Conservation (phyloP, 2,888 invertebrate genomes). For the Athetis lepigone region DNA sequence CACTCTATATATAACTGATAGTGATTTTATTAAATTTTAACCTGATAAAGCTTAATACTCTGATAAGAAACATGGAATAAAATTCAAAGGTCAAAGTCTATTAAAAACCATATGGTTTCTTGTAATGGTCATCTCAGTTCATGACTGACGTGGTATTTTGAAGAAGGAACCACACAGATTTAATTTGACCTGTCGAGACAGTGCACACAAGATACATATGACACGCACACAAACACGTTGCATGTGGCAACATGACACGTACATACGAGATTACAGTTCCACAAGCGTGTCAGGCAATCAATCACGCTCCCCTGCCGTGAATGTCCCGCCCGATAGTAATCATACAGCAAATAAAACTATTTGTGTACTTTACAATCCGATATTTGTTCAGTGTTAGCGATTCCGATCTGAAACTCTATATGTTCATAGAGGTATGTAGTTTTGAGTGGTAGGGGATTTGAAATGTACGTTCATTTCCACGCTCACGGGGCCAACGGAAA, state of each 20-base stretch:
- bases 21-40: no score
- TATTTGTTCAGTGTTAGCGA: slow-evolving; percentile 49
- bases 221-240: slow-evolving; percentile 1
- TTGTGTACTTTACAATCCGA: slow-evolving; percentile 41
- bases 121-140: no score
- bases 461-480: background rate
- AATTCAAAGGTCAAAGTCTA: background rate
- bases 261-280: slow-evolving; percentile 48
- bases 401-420: slow-evolving; percentile 22
- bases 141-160: no score
- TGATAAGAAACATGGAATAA: background rate
- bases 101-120: no score
- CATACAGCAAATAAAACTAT: slow-evolving; percentile 56
- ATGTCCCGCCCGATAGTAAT: slow-evolving; percentile 49
- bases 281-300: slow-evolving; percentile 59
- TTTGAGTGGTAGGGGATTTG: slow-evolving; percentile 22
- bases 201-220: slow-evolving; percentile 1
- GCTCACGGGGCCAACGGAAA: slow-evolving; percentile 17
- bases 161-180: background rate
- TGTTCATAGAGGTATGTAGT: slow-evolving; percentile 32
- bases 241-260: slow-evolving; percentile 19
- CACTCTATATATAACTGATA: no score
- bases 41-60: background rate
- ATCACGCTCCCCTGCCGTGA: slow-evolving; percentile 50
- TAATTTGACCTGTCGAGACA: background rate